Evolutionary conservation across 2,113 vertebrate species (phyloP).

Genomic region (Antigone vipio): DNA sequence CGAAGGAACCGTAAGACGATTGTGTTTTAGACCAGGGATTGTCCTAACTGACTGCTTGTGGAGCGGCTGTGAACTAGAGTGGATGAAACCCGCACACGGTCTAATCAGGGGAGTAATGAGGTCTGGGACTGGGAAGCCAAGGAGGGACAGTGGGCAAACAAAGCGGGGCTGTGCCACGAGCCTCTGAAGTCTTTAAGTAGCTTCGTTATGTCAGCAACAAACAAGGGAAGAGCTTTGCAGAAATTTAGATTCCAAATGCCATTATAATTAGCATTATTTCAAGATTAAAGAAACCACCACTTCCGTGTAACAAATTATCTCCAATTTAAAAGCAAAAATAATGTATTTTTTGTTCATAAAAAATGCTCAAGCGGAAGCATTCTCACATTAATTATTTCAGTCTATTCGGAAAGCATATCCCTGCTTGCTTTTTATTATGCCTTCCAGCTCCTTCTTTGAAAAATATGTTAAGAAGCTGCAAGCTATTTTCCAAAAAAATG

Average conservation of each 20-base stretch:
- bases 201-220: constrained; percentile 67
- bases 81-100: background rate
- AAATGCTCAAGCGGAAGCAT: constrained; percentile 77
- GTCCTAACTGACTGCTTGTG: background rate
- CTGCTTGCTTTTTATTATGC: constrained; percentile 82
- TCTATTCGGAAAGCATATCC: constrained; percentile 79
- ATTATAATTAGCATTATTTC: constrained; percentile 79
- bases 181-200: constrained; percentile 30
- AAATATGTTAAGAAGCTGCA: constrained; percentile 79
- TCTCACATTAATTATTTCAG: constrained; percentile 83
- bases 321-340: constrained; percentile 82
- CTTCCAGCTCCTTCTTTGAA: constrained; percentile 81
- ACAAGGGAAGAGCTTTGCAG: constrained; percentile 66
- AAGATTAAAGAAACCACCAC: constrained; percentile 81
- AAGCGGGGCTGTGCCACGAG: background rate
- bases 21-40: background rate
- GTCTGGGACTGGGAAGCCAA: constrained; percentile 17
- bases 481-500: constrained; percentile 76
- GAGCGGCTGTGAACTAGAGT: background rate
- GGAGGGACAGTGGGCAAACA: background rate
- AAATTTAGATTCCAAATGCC: constrained; percentile 71
- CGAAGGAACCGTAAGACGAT: fast-evolving
- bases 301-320: constrained; percentile 81
- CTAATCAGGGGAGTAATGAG: constrained; percentile 7
- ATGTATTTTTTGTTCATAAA: constrained; percentile 78